Base-by-base conservation (phyloP, 1,140 invertebrate species). In the Thrips palmi region DNA sequence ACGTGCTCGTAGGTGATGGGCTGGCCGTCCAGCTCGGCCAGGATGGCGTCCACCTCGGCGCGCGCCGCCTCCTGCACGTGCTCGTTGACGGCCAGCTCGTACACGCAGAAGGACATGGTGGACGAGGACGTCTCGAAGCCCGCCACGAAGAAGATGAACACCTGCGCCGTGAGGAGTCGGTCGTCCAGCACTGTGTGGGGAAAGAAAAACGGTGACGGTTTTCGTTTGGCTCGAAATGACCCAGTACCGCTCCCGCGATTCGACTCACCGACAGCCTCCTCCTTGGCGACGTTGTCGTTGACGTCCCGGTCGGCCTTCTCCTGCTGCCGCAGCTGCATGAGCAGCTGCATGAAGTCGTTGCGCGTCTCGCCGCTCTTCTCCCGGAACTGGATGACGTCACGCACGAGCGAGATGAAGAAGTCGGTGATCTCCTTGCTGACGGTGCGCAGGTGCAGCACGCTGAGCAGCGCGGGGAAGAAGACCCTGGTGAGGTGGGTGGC, bases 331-430 rank as follows among this genome's bases (percentile, higher is more conserved):
- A 70, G 39, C 30, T 64, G 56, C 33, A 68, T 59, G 3, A 71
- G 45, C 20, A 68, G 45, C 37, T 70, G 64, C 40, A 71, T 43
- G 41, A 69, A 62, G 48, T 71, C 68, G 37, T 63, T 62, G 35
- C 67, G 53, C 0, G 47, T 48, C 12, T 68, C 45, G 6, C 59
- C 57, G 33, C 64, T 55, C 14, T 58, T 51, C 42, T 64, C 59
- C 0, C 67, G 48, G 45, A 61, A 58, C 15, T 60, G 51, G 4
- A 70, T 57, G 1, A 62, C 65, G 14, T 71, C 58, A 44, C 60
- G 57, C 4, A 72, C 63, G 2, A 66, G 54, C 15, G 47, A 45
- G 7, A 52, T 45, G 40, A 64, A 67, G 40, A 65, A 64, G 5
- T 54, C 40, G 11, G 50, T 61, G 0, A 67, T 45, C 18, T 60